Percentiles rank a stretch among this genome's conserved stretches.
These are phyloP conservation scores for Pararge aegeria DNA, from an alignment of 1,140 invertebrate genomes.

Conservation along the genomic window DNA sequence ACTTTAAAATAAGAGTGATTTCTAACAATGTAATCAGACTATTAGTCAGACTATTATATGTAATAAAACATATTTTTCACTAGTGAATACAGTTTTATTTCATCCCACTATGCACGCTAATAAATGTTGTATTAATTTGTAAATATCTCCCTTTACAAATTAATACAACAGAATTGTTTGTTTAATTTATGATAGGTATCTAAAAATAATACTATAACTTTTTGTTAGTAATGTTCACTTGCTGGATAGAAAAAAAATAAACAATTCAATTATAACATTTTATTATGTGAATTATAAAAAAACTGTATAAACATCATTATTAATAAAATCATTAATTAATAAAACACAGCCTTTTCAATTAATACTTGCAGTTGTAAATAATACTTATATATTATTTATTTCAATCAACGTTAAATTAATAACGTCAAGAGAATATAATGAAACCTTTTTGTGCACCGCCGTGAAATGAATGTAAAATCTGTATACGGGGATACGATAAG, in stretches of 20 bases:
- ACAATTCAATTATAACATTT: background rate
- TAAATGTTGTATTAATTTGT: no score
- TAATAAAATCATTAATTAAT: background rate
- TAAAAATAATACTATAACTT: no score
- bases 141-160: no score
- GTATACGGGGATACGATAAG: background rate
- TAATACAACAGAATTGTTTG: no score
- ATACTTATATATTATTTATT: conserved; percentile 3
- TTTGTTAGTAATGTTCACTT: background rate
- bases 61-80: no score
- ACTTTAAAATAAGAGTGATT: no score
- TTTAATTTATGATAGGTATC: no score
- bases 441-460: background rate
- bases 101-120: no score
- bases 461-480: background rate
- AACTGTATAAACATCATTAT: conserved; percentile 1
- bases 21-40: no score
- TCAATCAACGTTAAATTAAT: background rate
- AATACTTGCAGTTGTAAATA: conserved; percentile 22
- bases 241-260: background rate
- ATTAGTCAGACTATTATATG: no score
- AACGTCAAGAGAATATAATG: background rate
- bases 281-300: background rate
- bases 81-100: no score
- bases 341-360: conserved; percentile 27